Conservation (phyloP, 2,888 invertebrate species). For the Mythimna ferrago region DNA sequence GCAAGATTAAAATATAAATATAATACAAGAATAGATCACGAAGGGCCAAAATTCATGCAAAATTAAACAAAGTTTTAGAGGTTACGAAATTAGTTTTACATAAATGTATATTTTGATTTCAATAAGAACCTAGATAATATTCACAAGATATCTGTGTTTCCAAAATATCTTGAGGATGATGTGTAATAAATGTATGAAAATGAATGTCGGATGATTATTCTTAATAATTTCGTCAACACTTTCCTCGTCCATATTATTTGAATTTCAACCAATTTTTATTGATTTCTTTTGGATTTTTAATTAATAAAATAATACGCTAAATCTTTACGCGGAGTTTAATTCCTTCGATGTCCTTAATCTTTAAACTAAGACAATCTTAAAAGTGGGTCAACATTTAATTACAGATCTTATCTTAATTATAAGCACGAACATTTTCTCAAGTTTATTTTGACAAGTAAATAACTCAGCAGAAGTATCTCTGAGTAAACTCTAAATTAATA, state of each 20-base stretch:
- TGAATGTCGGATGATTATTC: no score
- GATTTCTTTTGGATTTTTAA: background rate
- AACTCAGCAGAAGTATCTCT: background rate
- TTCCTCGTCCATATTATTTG: no score
- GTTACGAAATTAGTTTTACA: no score
- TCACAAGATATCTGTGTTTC: no score
- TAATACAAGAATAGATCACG: no score
- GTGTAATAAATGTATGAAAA: no score
- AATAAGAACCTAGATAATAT: no score
- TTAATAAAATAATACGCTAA: background rate
- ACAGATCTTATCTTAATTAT: conserved; percentile 12
- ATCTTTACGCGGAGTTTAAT: background rate
- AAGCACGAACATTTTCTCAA: conserved; percentile 7
- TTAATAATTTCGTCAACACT: background rate
- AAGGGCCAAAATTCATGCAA: no score
- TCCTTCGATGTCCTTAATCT: conserved; percentile 1
- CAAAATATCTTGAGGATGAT: no score
- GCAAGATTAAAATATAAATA: no score
- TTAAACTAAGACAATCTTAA: conserved; percentile 14
- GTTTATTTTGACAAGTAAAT: background rate
- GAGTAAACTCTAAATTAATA: background rate
- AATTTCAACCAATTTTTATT: background rate
- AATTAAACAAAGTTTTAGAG: no score
- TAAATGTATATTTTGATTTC: no score
- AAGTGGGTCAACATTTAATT: conserved; percentile 25